These are phyloP conservation scores for Apus apus DNA, from an alignment of 2,113 vertebrate genomes.

Conservation along the genomic window DNA sequence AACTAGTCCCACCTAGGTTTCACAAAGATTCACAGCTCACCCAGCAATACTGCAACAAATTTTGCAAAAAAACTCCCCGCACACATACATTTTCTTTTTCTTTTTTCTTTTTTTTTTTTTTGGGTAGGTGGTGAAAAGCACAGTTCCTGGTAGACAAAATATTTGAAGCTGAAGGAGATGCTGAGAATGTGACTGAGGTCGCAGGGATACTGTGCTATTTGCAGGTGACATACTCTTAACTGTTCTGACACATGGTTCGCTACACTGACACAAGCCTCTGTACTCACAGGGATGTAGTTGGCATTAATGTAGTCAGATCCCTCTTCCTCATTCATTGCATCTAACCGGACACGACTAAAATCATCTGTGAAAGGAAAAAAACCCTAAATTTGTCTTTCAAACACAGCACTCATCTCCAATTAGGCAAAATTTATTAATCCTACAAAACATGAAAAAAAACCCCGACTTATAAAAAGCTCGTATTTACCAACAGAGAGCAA, in stretches of 20 bases:
- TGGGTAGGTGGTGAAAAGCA: background rate
- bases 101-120: background rate
- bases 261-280: background rate
- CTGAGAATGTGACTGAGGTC: background rate
- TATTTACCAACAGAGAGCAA: background rate
- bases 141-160: background rate
- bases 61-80: background rate
- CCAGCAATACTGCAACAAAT: background rate
- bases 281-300: constrained; percentile 95
- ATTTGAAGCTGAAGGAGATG: background rate
- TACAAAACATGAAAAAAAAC: background rate
- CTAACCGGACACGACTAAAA: constrained; percentile 92
- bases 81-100: too few species aligned
- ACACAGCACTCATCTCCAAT: background rate
- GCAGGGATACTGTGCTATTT: background rate
- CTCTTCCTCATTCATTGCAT: constrained; percentile 92
- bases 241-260: background rate
- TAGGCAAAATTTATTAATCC: background rate
- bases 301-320: constrained; percentile 96
- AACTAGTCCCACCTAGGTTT: background rate
- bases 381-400: background rate
- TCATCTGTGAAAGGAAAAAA: constrained; percentile 81
- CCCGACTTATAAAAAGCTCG: background rate
- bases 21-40: background rate
- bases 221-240: background rate